Percentiles rank a stretch among this genome's conserved stretches.
phyloP scores from a whole-genome alignment of 1,140 invertebrate genomes.

The Dendrolimus punctatus region DNA sequence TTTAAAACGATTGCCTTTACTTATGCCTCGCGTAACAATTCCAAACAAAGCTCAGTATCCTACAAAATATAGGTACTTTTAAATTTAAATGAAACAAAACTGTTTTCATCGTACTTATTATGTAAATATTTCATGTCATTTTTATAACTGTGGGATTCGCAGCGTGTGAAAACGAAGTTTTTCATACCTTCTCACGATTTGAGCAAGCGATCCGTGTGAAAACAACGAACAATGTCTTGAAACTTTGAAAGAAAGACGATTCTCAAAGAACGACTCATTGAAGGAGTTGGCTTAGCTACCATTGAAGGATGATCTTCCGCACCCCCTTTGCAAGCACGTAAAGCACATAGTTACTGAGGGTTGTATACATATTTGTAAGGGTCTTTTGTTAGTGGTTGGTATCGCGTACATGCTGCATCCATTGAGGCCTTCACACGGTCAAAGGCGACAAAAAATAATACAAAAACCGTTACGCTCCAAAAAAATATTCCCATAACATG shows the following conservation, averaged over 20 bases:
- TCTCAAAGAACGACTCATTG: slow-evolving; percentile 55
- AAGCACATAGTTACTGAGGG: slow-evolving; percentile 8
- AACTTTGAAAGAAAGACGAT: slow-evolving; percentile 25
- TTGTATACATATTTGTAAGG: slow-evolving; percentile 19
- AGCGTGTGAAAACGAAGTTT: slow-evolving; percentile 17
- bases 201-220: slow-evolving; percentile 51
- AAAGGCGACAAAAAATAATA: slow-evolving; percentile 66
- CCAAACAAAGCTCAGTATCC: no score
- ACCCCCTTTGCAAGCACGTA: slow-evolving; percentile 8
- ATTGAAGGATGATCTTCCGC: slow-evolving; percentile 27
- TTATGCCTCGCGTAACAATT: no score
- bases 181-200: slow-evolving; percentile 35
- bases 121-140: no score
- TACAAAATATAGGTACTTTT: no score
- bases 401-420: slow-evolving; percentile 51
- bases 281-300: slow-evolving; percentile 34
- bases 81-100: no score
- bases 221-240: slow-evolving; percentile 43
- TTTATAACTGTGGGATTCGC: not conserved
- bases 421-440: slow-evolving; percentile 68
- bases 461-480: slow-evolving; percentile 67
- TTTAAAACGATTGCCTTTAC: no score
- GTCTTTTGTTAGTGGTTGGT: slow-evolving; percentile 32
- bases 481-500: slow-evolving; percentile 64
- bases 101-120: no score